Percentiles rank a stretch among this genome's conserved stretches.
phyloP scores from a whole-genome alignment of 2,113 vertebrate species.

The Meles meles region DNA sequence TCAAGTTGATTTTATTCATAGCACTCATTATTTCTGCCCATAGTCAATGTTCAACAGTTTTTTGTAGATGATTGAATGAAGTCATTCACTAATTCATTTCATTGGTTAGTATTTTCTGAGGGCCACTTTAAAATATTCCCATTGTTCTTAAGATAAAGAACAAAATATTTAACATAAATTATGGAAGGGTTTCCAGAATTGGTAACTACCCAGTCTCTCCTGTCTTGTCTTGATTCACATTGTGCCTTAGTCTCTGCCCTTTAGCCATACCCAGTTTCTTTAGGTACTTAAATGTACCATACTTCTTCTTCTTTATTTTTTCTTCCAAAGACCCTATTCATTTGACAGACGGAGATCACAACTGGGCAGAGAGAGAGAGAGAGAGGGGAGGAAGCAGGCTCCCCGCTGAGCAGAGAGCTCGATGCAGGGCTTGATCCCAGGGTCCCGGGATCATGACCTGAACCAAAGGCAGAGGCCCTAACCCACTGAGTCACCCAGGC shows the following conservation, averaged over 20 bases:
- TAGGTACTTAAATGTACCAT: neutral
- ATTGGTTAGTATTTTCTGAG: slow-evolving; percentile 22
- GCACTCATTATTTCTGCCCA: neutral
- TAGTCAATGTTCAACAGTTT: neutral
- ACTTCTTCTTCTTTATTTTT: neutral
- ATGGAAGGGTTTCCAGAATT: neutral
- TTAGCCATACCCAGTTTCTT: neutral
- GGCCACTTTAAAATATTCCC: neutral
- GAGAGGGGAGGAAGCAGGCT: too few relatives aligned
- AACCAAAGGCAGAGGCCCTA: too few relatives aligned
- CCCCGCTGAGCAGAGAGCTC: too few relatives aligned
- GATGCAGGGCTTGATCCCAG: too few relatives aligned
- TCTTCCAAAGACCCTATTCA: too few relatives aligned
- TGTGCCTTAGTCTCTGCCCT: neutral
- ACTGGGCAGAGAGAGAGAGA: too few relatives aligned
- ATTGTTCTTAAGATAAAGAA: neutral
- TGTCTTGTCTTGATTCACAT: neutral
- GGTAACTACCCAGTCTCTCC: neutral
- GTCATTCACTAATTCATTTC: neutral
- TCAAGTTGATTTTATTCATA: neutral
- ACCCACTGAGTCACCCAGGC: too few relatives aligned
- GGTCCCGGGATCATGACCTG: too few relatives aligned
- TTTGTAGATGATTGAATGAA: neutral
- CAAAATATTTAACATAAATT: neutral
- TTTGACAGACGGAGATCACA: too few relatives aligned